Base-by-base conservation (phyloP, 1,140 invertebrate genomes). In the Branchinecta lindahli region DNA sequence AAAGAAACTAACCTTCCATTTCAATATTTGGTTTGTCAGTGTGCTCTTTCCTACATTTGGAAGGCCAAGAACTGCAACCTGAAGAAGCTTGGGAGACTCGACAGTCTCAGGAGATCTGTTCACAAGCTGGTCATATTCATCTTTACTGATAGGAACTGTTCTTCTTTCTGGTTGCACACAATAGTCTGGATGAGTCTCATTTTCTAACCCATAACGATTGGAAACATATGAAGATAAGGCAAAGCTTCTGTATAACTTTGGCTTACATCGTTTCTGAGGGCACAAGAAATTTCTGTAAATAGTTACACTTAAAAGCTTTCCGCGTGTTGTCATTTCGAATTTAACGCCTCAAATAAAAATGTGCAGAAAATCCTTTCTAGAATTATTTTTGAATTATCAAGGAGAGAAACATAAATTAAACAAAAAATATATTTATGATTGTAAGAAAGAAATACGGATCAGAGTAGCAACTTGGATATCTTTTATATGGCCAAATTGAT, bases 11-110 rank as follows among this genome's bases (percentile, higher is more conserved):
- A 92, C 91, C 77, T 86, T 86, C 81, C 90, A 85, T 66, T 86
- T 83, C 52, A 90, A 82, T 44, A 97, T 82, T 75, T 85, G 82
- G 82, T 98, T 98, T 46, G 94, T 88, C 5, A 98, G 80, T 1
- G 94, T 96, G 80, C 93, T 96, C 80, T 98, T 98, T 65, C 94
- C 94, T 71, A 86, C 86, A 83, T 97, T 97, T 20, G 94, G 94
- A 15, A 87, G 79, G 9, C 94, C 94, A 72, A 98, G 83, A 45
- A 98, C 86, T 8, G 92, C 89, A 45, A 96, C 86, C 80, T 87
- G 88, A 9, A 96, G 79, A 12, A 88, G 76, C 76, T 75, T 75
- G 8, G 81, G 72, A 75, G 82, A 75, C n/a, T n/a, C 8, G 3
- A 66, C 0, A 21, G 69, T 8, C 33, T 72, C 68, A n/a, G 71